Evolutionary conservation across 53 echinoderm and acorn worm species (phyloP).

Genomic region (Arbacia lixula): DNA sequence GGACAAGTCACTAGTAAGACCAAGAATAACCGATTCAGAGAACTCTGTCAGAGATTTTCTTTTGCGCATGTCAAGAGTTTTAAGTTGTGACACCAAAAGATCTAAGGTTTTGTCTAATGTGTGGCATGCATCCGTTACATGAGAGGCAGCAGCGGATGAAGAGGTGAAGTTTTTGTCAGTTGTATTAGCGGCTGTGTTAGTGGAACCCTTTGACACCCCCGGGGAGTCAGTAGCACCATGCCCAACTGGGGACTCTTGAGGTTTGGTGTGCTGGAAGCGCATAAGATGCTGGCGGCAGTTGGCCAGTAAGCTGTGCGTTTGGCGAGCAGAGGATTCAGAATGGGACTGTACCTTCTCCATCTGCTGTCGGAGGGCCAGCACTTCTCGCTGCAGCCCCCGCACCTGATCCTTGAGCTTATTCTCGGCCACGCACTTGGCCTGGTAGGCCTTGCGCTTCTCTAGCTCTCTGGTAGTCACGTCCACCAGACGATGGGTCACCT

Average conservation of each 20-base stretch:
- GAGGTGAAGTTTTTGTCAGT: slow-evolving; percentile 49
- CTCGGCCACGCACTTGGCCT: slow-evolving; percentile 82
- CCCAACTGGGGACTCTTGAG: not conserved
- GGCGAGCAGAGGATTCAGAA: slow-evolving; percentile 51
- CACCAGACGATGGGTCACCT: slow-evolving; percentile 89
- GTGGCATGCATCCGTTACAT: slow-evolving; percentile 60
- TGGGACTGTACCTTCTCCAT: slow-evolving; percentile 88
- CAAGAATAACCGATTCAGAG: slow-evolving; percentile 33
- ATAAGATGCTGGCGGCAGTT: slow-evolving; percentile 55
- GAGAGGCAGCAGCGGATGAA: slow-evolving; percentile 48
- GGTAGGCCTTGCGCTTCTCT: slow-evolving; percentile 88
- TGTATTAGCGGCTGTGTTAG: slow-evolving; percentile 55
- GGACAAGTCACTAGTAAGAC: slow-evolving; percentile 11
- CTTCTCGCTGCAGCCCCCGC: slow-evolving; percentile 73
- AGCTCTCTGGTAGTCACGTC: slow-evolving; percentile 92
- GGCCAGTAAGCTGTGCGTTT: slow-evolving; percentile 42
- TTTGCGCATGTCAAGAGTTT: slow-evolving; percentile 43
- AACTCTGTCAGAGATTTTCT: slow-evolving; percentile 53
- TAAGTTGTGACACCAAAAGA: slow-evolving; percentile 42
- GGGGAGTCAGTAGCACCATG: slow-evolving; percentile 31
- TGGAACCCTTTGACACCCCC: slow-evolving; percentile 48
- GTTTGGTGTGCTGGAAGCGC: slow-evolving; percentile 39
- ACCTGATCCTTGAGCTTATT: slow-evolving; percentile 84
- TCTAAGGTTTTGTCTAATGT: slow-evolving; percentile 50
- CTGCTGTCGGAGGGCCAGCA: slow-evolving; percentile 68